A percentile compares a stretch with the other conserved stretches of the same genome.
phyloP scores from a whole-genome alignment of 2,113 vertebrate genomes.

The Prionailurus bengalensis region DNA sequence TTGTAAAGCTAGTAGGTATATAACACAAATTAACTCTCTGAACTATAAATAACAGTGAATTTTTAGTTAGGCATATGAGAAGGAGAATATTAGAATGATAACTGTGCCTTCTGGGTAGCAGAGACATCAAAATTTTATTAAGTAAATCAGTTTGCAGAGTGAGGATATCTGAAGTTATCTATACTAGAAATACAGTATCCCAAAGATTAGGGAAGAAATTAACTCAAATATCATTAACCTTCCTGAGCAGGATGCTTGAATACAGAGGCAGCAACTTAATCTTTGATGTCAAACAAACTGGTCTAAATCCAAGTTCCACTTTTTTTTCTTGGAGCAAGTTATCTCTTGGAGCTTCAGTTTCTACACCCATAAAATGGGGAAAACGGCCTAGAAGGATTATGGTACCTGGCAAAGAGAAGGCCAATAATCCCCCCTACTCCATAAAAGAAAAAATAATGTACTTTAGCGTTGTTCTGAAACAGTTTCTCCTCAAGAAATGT shows the following conservation, averaged over 20 bases:
- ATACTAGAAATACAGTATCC: background rate
- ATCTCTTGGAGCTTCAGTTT: background rate
- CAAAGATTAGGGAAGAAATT: constrained; percentile 12
- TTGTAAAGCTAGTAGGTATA: constrained; percentile 35
- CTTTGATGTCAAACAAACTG: background rate
- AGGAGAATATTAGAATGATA: background rate
- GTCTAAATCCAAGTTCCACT: constrained; percentile 16
- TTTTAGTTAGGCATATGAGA: constrained; percentile 30
- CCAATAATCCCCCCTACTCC: background rate
- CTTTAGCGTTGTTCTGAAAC: constrained; percentile 28
- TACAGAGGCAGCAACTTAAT: background rate
- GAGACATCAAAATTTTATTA: constrained; percentile 30
- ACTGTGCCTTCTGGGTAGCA: background rate
- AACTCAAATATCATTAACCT: background rate
- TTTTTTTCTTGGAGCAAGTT: background rate
- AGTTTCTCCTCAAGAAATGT: background rate
- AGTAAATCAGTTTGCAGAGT: constrained; percentile 45
- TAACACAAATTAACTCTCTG: constrained; percentile 37
- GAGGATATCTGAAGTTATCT: background rate
- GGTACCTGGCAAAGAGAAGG: background rate
- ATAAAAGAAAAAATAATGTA: background rate
- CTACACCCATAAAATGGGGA: background rate
- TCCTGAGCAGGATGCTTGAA: background rate
- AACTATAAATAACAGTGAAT: background rate
- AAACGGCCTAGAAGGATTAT: background rate